Percentiles rank a stretch among this genome's conserved stretches.
Evolutionary conservation across 2,113 vertebrate species (phyloP).

Genomic region (Caranx ignobilis): DNA sequence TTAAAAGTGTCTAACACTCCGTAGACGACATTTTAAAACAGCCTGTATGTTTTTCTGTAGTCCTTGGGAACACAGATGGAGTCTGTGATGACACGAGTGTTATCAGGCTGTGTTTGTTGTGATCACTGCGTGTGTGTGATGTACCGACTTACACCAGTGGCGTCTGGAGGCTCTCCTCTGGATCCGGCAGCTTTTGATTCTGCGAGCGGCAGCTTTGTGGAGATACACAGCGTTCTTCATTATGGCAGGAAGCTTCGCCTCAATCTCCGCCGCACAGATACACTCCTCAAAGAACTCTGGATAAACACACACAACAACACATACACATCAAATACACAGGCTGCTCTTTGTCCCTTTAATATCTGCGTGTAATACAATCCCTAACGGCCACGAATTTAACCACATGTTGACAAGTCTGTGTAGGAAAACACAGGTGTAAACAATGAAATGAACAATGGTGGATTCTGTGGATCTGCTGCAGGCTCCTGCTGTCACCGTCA

Average conservation of each 20-base stretch:
- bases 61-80: background rate
- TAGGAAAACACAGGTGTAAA: too few relatives aligned
- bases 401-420: too few relatives aligned
- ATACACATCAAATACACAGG: background rate
- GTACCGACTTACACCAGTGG: slow-evolving; percentile 83
- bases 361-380: too few relatives aligned
- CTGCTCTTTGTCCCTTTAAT: too few relatives aligned
- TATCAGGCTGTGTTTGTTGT: background rate
- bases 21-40: too few relatives aligned
- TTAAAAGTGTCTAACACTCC: background rate
- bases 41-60: background rate
- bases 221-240: slow-evolving; percentile 99
- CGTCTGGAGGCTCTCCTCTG: slow-evolving; percentile 89
- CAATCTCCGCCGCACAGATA: slow-evolving; percentile 94
- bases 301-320: slow-evolving; percentile 1
- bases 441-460: too few relatives aligned
- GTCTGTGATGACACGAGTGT: background rate
- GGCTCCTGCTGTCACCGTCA: too few relatives aligned
- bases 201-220: slow-evolving; percentile 93
- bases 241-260: slow-evolving; percentile 96
- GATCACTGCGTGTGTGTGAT: background rate
- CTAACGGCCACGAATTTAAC: too few relatives aligned
- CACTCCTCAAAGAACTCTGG: slow-evolving; percentile 98
- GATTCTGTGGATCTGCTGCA: too few relatives aligned
- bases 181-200: slow-evolving; percentile 97